Evolutionary conservation across 2,888 invertebrate species (phyloP), one percentile per base, ranked within the genome.

Genomic region (Drosophila planitibia): DNA sequence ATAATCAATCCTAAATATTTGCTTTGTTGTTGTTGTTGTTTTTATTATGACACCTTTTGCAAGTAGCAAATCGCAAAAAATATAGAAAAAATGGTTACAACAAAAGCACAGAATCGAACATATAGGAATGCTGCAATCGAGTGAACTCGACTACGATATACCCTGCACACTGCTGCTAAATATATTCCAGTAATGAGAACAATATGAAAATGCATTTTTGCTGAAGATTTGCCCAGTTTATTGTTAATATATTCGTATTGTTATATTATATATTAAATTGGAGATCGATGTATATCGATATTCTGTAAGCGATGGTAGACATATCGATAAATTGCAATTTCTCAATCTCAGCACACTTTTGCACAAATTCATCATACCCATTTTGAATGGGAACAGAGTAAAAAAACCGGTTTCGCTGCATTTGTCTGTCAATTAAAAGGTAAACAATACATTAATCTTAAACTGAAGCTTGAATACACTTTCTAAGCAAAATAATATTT

Each of bases 1-100:
- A 81, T 74, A 78, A 75, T 44, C 80, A 77, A 70, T 76, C 79
- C 30, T 16, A 58, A 44, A n/a, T 70, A 77, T 84, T 87, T 68
- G 60, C 16, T 37, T 41, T 49, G 64, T 53, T 49, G 58, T 32
- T 49, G 62, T 39, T 64, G 35, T 54, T 60, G 64, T 63, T 72
- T 74, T 60, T 74, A 77, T 81, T 85, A 79, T 89, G 77, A 72
- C 90, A 87, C 90, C 80, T 85, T 80, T 85, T 39, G 83, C 71
- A 72, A 88, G 70, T 66, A 69, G 83, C 73, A 47, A 47, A 83
- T 81, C 77, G 85, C 80, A 77, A 88, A 82, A 64, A 68, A n/a
- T 14, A 49, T n/a, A 72, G 22, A 55, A 54, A 37, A 37, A 54
- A 54, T 25, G 5, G 25, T 54, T 52, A 41, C 55, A 58, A 58